Percentiles rank a stretch among this genome's conserved stretches.
These are phyloP conservation scores for Perizoma affinitatum DNA, from an alignment of 2,888 invertebrate species.

Conservation along the genomic window DNA sequence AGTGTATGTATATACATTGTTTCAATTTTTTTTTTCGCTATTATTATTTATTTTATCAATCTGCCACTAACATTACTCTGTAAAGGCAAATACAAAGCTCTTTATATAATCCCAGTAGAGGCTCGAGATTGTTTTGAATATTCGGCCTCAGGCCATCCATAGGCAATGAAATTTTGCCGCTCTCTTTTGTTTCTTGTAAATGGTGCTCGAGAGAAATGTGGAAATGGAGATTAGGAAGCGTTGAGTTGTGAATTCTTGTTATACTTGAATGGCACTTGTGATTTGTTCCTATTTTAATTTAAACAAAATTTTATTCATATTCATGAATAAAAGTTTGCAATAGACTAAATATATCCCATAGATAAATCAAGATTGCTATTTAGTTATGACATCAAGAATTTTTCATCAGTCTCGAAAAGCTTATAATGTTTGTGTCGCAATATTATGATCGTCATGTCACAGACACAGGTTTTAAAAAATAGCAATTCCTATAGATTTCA, in stretches of 20 bases:
- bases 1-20: neutral
- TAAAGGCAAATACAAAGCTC: slow-evolving; percentile 55
- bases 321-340: too few relatives aligned
- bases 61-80: slow-evolving; percentile 54
- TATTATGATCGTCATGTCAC: too few relatives aligned
- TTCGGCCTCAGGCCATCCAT: slow-evolving; percentile 47
- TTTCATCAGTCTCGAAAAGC: too few relatives aligned
- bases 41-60: neutral
- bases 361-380: too few relatives aligned
- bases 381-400: too few relatives aligned
- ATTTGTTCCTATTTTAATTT: slow-evolving; percentile 1
- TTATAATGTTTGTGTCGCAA: too few relatives aligned
- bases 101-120: slow-evolving; percentile 56
- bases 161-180: slow-evolving; percentile 44
- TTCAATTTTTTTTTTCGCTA: neutral
- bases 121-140: slow-evolving; percentile 63
- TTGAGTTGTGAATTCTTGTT: slow-evolving; percentile 37
- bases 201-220: slow-evolving; percentile 44
- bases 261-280: slow-evolving; percentile 7
- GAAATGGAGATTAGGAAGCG: slow-evolving; percentile 47
- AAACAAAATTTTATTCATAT: too few relatives aligned
- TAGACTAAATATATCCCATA: too few relatives aligned
- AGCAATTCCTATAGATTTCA: too few relatives aligned
- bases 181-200: slow-evolving; percentile 52
- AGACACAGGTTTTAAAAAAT: too few relatives aligned